Conservation (phyloP, 2,113 vertebrate species). For the Forbesichthys papilliferus region DNA sequence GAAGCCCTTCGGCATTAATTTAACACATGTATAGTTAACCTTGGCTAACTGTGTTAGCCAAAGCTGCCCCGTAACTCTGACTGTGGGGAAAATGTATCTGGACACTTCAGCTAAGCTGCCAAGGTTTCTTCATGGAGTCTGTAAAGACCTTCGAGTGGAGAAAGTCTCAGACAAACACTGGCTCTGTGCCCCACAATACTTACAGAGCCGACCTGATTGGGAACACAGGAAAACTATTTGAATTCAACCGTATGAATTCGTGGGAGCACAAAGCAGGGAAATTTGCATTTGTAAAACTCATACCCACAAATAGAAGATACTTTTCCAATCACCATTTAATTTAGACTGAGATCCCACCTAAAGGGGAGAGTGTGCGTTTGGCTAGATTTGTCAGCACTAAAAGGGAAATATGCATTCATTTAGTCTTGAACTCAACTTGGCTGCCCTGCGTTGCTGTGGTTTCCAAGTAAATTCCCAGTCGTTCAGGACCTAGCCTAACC, state of each 20-base stretch:
- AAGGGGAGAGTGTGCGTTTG: conserved; percentile 58
- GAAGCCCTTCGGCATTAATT: conserved; percentile 64
- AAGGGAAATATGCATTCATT: conserved; percentile 75
- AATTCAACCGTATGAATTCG: conserved; percentile 51
- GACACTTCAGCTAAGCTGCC: conserved; percentile 60
- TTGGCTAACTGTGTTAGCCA: conserved; percentile 36
- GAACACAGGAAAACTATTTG: conserved; percentile 45
- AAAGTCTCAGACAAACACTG: conserved; percentile 67
- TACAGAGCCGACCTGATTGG: conserved; percentile 52
- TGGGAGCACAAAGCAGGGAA: conserved; percentile 49
- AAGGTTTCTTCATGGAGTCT: conserved; percentile 56
- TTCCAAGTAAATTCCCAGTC: conserved; percentile 67
- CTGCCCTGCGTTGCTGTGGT: conserved; percentile 60
- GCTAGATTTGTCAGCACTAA: conserved; percentile 61
- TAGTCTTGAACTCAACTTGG: conserved; percentile 76
- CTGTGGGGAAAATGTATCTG: conserved; percentile 62
- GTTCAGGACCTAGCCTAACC: conserved; percentile 58
- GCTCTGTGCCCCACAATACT: conserved; percentile 53
- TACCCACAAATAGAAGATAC: conserved; percentile 47
- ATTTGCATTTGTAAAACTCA: conserved; percentile 61
- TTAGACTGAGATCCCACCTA: conserved; percentile 43
- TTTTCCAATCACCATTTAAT: conserved; percentile 52
- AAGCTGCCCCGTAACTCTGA: conserved; percentile 54
- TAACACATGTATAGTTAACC: conserved; percentile 53
- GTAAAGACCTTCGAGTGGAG: conserved; percentile 59